Conservation (phyloP, 1,140 invertebrate species). For the Brachionus sp. region DNA sequence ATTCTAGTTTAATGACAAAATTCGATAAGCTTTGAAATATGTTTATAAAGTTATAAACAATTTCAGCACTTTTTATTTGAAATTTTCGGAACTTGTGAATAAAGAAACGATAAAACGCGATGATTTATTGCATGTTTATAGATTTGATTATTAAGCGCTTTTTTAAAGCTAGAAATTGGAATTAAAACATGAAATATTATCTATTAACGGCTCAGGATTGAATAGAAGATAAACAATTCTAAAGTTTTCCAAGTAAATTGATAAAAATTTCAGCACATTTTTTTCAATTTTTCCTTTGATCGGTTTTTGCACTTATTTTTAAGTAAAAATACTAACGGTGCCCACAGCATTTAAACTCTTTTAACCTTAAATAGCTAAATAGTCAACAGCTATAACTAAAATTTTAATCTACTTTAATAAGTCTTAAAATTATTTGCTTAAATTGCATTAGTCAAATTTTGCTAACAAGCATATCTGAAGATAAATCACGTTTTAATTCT, state of each 20-base stretch:
- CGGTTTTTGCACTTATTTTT: neutral
- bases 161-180: neutral
- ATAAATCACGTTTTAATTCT: neutral
- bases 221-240: neutral
- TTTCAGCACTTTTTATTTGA: constrained; percentile 22
- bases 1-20: neutral
- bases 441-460: too few relatives aligned
- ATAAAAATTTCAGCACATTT: neutral
- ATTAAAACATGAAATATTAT: neutral
- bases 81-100: constrained; percentile 21
- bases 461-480: neutral
- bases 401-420: too few relatives aligned
- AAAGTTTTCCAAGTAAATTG: neutral
- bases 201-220: neutral
- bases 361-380: neutral
- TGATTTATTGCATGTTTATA: constrained; percentile 38
- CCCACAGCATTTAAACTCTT: neutral
- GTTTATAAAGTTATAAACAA: constrained; percentile 13
- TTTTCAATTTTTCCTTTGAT: neutral
- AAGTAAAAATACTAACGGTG: neutral
- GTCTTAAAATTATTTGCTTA: too few relatives aligned
- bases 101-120: neutral
- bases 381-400: too few relatives aligned
- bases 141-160: constrained; percentile 25
- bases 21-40: constrained; percentile 3